Conservation (phyloP, 2,113 vertebrate genomes). For the Nycticorax nycticorax region DNA sequence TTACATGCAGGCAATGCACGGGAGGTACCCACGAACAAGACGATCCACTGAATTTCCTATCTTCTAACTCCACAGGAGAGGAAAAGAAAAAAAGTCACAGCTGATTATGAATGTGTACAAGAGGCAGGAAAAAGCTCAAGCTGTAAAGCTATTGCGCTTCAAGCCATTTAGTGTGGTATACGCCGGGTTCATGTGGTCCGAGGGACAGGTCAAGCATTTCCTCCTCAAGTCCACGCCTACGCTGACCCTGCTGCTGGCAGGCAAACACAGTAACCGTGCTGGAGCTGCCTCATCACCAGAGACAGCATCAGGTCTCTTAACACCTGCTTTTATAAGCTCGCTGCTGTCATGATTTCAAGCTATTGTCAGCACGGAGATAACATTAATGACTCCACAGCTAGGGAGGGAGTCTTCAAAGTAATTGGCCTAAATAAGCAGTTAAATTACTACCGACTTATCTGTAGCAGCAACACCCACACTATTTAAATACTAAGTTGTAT, state of each 20-base stretch:
- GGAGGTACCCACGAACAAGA: not conserved
- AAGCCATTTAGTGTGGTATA: not conserved
- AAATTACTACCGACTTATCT: not conserved
- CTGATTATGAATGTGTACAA: not conserved
- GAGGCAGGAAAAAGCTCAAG: not conserved
- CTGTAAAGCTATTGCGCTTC: not conserved
- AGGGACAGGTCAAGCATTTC: not conserved
- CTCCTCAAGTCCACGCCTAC: not conserved
- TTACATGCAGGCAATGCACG: fast-evolving
- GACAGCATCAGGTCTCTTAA: not conserved
- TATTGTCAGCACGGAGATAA: not conserved
- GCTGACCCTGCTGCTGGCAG: not conserved
- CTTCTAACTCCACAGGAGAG: not conserved
- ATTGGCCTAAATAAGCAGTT: not conserved
- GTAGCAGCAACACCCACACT: not conserved
- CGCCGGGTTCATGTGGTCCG: fast-evolving
- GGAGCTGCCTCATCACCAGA: not conserved
- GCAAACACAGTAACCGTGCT: not conserved
- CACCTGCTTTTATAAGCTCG: not conserved
- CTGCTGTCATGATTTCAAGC: not conserved
- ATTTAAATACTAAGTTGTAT: not conserved
- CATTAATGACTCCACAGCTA: not conserved
- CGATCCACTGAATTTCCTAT: not conserved
- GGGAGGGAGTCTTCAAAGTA: not conserved
- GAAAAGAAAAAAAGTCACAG: not conserved